These are phyloP conservation scores for Liasis olivaceus DNA, from an alignment of 2,797 vertebrate species.

Conservation along the genomic window DNA sequence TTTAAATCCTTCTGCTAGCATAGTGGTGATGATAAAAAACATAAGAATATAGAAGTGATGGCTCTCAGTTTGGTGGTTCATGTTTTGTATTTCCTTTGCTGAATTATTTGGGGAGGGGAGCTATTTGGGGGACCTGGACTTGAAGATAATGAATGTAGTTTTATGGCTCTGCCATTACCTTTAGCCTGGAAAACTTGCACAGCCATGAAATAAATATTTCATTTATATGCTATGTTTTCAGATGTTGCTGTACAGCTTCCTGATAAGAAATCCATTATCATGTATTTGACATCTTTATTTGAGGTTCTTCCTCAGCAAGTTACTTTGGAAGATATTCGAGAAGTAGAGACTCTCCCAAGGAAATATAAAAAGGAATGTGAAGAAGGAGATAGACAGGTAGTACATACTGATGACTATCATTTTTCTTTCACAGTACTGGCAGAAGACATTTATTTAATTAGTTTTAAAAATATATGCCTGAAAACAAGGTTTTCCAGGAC, in stretches of 20 bases:
- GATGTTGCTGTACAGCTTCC: conserved; percentile 94
- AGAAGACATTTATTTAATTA: conserved; percentile 10
- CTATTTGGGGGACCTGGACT: neutral
- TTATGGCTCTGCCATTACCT: neutral
- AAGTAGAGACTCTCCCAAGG: conserved; percentile 94
- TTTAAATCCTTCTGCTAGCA: neutral
- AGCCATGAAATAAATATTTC: neutral
- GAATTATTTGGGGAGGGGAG: neutral
- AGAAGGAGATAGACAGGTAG: conserved; percentile 75
- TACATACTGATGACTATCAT: conserved; percentile 53
- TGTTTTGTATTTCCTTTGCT: neutral
- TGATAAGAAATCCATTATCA: conserved; percentile 98
- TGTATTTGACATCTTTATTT: conserved; percentile 97
- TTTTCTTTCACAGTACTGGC: conserved; percentile 19
- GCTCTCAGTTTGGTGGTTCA: neutral
- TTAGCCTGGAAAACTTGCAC: neutral
- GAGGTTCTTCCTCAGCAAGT: conserved; percentile 96
- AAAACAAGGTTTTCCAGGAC: neutral
- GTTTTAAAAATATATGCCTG: neutral
- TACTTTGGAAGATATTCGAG: conserved; percentile 93
- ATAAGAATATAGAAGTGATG: neutral
- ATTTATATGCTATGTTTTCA: conserved; percentile 64
- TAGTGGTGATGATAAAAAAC: neutral
- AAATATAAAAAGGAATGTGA: conserved; percentile 86
- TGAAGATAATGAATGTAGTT: neutral